Evolutionary conservation across 2,113 vertebrate genomes (phyloP).

Genomic region (Hypomesus transpacificus): DNA sequence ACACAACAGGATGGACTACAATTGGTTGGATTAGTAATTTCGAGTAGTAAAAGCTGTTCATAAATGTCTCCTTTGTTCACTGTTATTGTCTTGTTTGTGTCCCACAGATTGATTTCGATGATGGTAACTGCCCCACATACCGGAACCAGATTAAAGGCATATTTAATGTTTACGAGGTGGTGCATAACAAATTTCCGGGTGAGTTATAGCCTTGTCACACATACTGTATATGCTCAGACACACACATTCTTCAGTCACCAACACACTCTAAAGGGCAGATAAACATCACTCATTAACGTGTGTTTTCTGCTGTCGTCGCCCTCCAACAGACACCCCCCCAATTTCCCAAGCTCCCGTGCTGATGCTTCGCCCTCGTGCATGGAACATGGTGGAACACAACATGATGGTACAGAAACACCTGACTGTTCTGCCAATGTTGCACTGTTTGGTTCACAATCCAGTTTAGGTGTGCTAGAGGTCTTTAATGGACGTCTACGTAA

Average conservation of each 20-base stretch:
- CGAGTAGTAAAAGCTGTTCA: not conserved
- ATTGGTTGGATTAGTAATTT: not conserved
- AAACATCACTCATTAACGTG: too few relatives aligned
- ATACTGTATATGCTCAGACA: not conserved
- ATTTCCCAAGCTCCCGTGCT: conserved; percentile 72
- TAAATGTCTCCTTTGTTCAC: not conserved
- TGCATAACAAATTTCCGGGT: conserved; percentile 64
- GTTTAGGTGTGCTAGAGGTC: not conserved
- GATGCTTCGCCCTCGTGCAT: conserved; percentile 77
- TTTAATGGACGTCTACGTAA: not conserved
- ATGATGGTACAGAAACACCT: conserved; percentile 63
- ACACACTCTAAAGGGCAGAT: too few relatives aligned
- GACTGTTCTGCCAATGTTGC: not conserved
- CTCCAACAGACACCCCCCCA: conserved; percentile 59
- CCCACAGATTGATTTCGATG: conserved; percentile 76
- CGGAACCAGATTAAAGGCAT: conserved; percentile 77
- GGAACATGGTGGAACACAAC: conserved; percentile 78
- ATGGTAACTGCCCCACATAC: conserved; percentile 75
- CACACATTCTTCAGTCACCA: too few relatives aligned
- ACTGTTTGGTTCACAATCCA: not conserved
- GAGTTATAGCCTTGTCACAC: conserved; percentile 24
- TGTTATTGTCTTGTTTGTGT: conserved; percentile 2
- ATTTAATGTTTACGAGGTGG: conserved; percentile 68
- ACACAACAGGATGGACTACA: not conserved
- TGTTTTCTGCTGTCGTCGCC: not conserved